These are phyloP conservation scores for Hermodice carunculata DNA, from an alignment of 2,888 invertebrate genomes.

Conservation along the genomic window DNA sequence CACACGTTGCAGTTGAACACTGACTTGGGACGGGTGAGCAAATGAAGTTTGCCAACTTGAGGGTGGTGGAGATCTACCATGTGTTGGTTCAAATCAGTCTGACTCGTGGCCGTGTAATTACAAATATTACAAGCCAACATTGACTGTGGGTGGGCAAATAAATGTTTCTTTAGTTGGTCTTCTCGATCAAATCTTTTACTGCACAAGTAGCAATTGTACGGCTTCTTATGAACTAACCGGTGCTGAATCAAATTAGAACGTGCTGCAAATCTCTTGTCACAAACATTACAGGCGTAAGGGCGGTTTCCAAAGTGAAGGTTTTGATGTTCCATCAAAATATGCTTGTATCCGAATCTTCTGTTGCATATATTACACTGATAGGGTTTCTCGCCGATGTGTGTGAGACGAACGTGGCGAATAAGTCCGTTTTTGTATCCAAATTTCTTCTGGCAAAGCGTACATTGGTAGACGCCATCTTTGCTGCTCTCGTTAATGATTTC, in stretches of 20 bases:
- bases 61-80: conserved; percentile 52
- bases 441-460: conserved; percentile 53
- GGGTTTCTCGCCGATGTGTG: conserved; percentile 48
- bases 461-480: conserved; percentile 39
- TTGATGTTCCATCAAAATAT: conserved; percentile 60
- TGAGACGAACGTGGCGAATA: conserved; percentile 53
- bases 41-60: conserved; percentile 45
- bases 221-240: conserved; percentile 54
- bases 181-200: conserved; percentile 56
- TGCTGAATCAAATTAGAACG: conserved; percentile 60
- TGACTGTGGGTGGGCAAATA: conserved; percentile 54
- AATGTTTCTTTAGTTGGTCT: conserved; percentile 58
- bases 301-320: conserved; percentile 61
- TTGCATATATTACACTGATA: conserved; percentile 47
- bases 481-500: no score
- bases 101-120: conserved; percentile 48
- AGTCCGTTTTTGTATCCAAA: conserved; percentile 59
- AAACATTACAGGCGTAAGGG: conserved; percentile 58
- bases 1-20: conserved; percentile 53
- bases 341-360: conserved; percentile 58
- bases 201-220: conserved; percentile 53
- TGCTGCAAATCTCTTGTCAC: conserved; percentile 60
- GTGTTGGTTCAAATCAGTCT: conserved; percentile 52
- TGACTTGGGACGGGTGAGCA: conserved; percentile 53
- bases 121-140: conserved; percentile 53